phyloP scores from a whole-genome alignment of 2,113 vertebrate genomes.

The Cottus gobio region DNA sequence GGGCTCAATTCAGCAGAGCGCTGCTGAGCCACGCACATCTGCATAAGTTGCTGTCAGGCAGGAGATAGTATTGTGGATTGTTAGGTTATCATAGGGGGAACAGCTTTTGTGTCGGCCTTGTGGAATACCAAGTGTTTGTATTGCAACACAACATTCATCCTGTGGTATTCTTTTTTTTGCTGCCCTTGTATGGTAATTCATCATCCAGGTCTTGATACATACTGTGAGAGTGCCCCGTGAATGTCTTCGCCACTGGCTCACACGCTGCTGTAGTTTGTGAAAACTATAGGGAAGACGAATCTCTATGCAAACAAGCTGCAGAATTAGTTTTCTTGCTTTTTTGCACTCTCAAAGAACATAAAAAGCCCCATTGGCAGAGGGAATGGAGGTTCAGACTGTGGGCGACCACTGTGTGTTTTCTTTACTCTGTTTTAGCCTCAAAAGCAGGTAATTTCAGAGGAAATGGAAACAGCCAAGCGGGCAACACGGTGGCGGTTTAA shows the following conservation, averaged over 20 bases:
- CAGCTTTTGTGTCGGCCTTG: slow-evolving; percentile 59
- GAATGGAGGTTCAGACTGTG: slow-evolving; percentile 55
- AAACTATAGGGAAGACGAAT: slow-evolving; percentile 31
- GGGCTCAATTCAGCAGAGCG: slow-evolving; percentile 62
- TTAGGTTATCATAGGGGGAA: slow-evolving; percentile 74
- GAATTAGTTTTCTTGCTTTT: slow-evolving; percentile 20
- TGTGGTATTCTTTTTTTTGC: slow-evolving; percentile 12
- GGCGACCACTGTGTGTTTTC: slow-evolving; percentile 26
- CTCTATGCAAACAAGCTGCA: slow-evolving; percentile 22
- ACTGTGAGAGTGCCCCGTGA: slow-evolving; percentile 33
- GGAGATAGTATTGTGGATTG: slow-evolving; percentile 65
- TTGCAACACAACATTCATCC: slow-evolving; percentile 63
- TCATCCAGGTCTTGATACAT: slow-evolving; percentile 60
- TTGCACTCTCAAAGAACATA: not conserved
- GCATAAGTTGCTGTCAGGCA: slow-evolving; percentile 79
- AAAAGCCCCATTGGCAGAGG: slow-evolving; percentile 48
- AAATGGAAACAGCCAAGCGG: slow-evolving; percentile 69
- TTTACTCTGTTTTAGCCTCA: slow-evolving; percentile 49
- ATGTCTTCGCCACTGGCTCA: slow-evolving; percentile 38
- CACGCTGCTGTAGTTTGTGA: slow-evolving; percentile 17
- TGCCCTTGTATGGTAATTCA: slow-evolving; percentile 59
- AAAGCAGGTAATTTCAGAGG: slow-evolving; percentile 75
- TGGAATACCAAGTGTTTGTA: slow-evolving; percentile 72
- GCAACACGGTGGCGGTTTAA: slow-evolving; percentile 71
- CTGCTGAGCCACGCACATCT: slow-evolving; percentile 70